Base-by-base conservation (phyloP, 2,113 vertebrate genomes). In the Litocranius walleri region DNA sequence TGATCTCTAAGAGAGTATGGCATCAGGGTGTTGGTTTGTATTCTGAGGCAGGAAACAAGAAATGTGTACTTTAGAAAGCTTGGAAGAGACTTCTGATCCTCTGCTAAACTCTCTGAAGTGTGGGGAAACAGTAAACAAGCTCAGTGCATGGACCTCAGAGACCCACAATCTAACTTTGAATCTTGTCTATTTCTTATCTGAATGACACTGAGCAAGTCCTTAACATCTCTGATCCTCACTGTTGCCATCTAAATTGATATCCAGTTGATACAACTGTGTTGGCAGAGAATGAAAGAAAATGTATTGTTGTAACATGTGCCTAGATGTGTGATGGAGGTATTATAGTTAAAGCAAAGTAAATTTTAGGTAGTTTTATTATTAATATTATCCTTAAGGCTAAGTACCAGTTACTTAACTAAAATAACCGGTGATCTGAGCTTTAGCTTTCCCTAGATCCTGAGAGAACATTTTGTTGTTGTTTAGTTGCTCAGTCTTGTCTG, bases 131-230 rank as follows among this genome's bases (percentile, higher is more conserved):
- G 64, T 21, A n/a, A 14, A 62, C 1, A 67, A 40, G 43, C 14
- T 91, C 0, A 14, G 10, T 3, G 11, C 40, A 7, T 25, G 43
- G 14, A 13, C 43, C 21, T 80, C 30, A n/a, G 14, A 59, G 17
- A 67, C 7, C 33, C 27, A 40, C 56, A 13, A 43, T 30, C 40
- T 43, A 67, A 54, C 10, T 67, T 40, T 43, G 33, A 40, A 67
- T 25, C 27, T 77, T 17, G 9, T 25, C 13, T 92, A 67, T 10
- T 29, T 21, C 21, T 40, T 62, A 23, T 83, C 27, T 16, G 5
- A 54, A n/a, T 1, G 11, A 14, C 1, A 33, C n/a, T 52, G 29
- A 17, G 2, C 1, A 12, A 48, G 15, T 88, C 33, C 4, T 48
- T 64, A 33, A 48, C 5, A 52, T 67, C 43, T n/a, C 11, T 88